These are phyloP conservation scores for Drosophila setifemur DNA, from an alignment of 1,140 invertebrate genomes.

Conservation along the genomic window DNA sequence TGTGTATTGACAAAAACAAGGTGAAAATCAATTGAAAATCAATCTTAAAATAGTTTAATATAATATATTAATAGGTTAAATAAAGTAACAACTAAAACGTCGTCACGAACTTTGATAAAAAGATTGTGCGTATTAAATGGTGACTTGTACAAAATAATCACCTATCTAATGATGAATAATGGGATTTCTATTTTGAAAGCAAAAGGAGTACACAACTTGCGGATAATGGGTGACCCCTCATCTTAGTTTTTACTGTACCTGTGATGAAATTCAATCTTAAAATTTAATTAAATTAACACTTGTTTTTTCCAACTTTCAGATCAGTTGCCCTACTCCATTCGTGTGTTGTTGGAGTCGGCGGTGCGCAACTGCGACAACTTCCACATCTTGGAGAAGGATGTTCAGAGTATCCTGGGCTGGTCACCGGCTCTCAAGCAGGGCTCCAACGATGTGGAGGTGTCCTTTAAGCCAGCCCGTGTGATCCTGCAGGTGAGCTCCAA, in stretches of 20 bases:
- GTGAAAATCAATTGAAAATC: too few relatives aligned
- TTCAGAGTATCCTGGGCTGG: constrained; percentile 96
- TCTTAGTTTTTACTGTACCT: not conserved
- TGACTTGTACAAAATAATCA: too few relatives aligned
- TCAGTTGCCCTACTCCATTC: constrained; percentile 95
- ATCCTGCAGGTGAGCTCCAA: constrained; percentile 90
- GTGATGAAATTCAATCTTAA: not conserved
- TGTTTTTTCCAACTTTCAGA: constrained; percentile 74
- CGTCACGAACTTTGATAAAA: too few relatives aligned
- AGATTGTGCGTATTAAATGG: too few relatives aligned
- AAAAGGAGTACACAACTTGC: too few relatives aligned
- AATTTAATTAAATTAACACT: not conserved
- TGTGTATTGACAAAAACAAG: too few relatives aligned
- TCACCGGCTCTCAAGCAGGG: constrained; percentile 86
- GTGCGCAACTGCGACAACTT: constrained; percentile 98
- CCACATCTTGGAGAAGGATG: constrained; percentile 92
- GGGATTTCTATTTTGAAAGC: too few relatives aligned
- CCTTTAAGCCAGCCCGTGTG: constrained; percentile 97
- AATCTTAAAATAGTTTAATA: too few relatives aligned
- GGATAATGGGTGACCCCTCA: too few relatives aligned
- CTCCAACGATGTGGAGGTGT: constrained; percentile 92
- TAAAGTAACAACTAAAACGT: too few relatives aligned
- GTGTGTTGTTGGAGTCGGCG: constrained; percentile 96
- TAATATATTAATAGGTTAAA: too few relatives aligned
- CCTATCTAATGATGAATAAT: too few relatives aligned